Percentiles rank a stretch among this genome's conserved stretches.
phyloP scores from a whole-genome alignment of 2,888 invertebrate genomes.

The Tipula confusa region DNA sequence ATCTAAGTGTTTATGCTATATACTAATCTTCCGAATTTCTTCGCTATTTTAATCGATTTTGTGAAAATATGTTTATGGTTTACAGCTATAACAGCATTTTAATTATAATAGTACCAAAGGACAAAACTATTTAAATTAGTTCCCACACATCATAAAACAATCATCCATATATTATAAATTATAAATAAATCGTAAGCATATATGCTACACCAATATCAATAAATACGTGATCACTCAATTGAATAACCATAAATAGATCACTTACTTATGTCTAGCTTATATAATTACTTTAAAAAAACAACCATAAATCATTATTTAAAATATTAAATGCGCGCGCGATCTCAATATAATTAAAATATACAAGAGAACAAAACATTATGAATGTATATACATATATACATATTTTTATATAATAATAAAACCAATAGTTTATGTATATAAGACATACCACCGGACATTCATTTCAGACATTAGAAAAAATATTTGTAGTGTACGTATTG shows the following conservation, averaged over 20 bases:
- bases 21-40: too few relatives aligned
- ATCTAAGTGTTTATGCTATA: too few relatives aligned
- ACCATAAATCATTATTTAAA: background rate
- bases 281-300: background rate
- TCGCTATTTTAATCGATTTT: too few relatives aligned
- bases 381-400: too few relatives aligned
- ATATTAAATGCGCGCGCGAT: background rate
- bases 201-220: background rate
- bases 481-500: background rate
- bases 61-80: too few relatives aligned
- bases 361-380: background rate
- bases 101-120: too few relatives aligned
- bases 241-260: slow-evolving; percentile 20
- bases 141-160: background rate
- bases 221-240: slow-evolving; percentile 12
- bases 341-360: background rate
- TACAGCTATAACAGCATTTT: too few relatives aligned
- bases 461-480: slow-evolving; percentile 12
- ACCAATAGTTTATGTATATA: background rate
- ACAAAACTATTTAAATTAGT: too few relatives aligned
- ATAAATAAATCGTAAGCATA: background rate
- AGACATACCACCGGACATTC: background rate
- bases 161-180: background rate
- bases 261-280: background rate
- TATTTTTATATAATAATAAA: background rate